phyloP scores from a whole-genome alignment of 1,140 invertebrate species.

The Ostrea denselamellosa region DNA sequence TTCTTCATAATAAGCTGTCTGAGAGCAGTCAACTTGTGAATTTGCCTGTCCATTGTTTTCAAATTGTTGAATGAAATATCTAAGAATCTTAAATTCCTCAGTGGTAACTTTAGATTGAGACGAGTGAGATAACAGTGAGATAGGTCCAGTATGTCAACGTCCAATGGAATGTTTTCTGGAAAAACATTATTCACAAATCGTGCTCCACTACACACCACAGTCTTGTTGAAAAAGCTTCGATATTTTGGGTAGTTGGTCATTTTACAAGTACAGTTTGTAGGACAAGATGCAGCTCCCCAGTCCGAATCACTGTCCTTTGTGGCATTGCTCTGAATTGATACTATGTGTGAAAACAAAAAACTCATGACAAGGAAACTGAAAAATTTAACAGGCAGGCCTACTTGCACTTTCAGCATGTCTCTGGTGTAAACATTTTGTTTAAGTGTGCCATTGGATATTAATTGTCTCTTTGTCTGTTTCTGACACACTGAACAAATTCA shows the following conservation, averaged over 20 bases:
- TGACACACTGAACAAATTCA: background rate
- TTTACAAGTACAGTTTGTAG: constrained; percentile 56
- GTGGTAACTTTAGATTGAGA: constrained; percentile 44
- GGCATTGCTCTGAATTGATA: constrained; percentile 2
- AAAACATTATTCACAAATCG: constrained; percentile 52
- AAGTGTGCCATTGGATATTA: constrained; percentile 11
- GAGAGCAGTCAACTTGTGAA: constrained; percentile 65
- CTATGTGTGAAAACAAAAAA: constrained; percentile 35
- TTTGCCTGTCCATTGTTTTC: constrained; percentile 59
- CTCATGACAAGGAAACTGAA: constrained; percentile 35
- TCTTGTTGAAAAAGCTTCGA: constrained; percentile 49
- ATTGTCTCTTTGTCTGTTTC: background rate
- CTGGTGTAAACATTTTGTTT: background rate
- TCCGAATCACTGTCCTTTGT: constrained; percentile 19
- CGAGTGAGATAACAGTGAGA: constrained; percentile 65
- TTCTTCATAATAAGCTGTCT: constrained; percentile 64
- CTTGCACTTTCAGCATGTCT: constrained; percentile 13
- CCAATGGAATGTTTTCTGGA: constrained; percentile 63
- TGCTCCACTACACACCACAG: constrained; percentile 68
- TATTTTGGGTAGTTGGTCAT: constrained; percentile 36
- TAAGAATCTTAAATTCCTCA: background rate
- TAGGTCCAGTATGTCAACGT: constrained; percentile 67
- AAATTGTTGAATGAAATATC: constrained; percentile 59
- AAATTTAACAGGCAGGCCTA: constrained; percentile 21
- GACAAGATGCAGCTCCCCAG: constrained; percentile 50